These are phyloP conservation scores for Eudemis profundana DNA, from an alignment of 2,888 invertebrate genomes.

Conservation along the genomic window DNA sequence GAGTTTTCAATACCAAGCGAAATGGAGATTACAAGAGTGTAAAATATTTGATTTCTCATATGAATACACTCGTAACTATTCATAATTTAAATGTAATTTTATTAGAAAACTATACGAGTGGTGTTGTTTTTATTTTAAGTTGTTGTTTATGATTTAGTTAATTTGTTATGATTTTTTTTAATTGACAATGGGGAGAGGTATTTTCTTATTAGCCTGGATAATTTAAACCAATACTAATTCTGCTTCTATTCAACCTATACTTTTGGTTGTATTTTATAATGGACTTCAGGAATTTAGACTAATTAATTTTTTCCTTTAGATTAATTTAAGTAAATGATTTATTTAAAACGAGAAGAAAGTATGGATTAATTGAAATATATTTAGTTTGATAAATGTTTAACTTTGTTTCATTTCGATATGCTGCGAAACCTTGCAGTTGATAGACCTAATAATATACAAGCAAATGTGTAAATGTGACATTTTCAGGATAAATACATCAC, in stretches of 20 bases:
- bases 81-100: constrained; percentile 12
- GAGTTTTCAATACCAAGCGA: no score
- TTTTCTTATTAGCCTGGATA: constrained; percentile 9
- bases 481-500: no score
- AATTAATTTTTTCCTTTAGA: constrained; percentile 21
- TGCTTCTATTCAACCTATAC: background rate
- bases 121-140: constrained; percentile 41
- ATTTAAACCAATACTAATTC: background rate
- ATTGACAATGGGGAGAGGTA: background rate
- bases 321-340: constrained; percentile 43
- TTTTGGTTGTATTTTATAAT: constrained; percentile 6
- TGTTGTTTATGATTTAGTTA: constrained; percentile 38
- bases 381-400: constrained; percentile 45
- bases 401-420: constrained; percentile 30
- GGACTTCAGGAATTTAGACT: constrained; percentile 13
- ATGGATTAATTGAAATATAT: constrained; percentile 49
- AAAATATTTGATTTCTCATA: background rate
- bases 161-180: constrained; percentile 31
- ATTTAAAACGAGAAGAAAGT: constrained; percentile 26
- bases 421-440: no score
- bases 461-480: no score
- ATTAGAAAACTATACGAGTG: constrained; percentile 4
- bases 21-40: no score
- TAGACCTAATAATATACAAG: no score
- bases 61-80: background rate